phyloP scores from a whole-genome alignment of 2,113 vertebrate genomes.

The Rhadina sibilatrix region DNA sequence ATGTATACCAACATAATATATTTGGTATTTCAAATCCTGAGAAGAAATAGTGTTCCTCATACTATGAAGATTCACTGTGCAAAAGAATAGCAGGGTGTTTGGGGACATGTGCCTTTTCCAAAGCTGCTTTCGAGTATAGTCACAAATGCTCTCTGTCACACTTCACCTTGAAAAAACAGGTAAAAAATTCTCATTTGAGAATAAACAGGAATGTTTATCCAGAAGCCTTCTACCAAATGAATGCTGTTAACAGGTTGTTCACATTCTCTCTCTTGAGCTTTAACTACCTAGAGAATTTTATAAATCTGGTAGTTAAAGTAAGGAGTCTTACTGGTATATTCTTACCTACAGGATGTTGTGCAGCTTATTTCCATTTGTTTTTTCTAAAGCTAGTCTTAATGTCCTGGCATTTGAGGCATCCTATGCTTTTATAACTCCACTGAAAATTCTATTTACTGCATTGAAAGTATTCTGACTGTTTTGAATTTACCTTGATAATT shows the following conservation, averaged over 20 bases:
- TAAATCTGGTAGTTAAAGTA: neutral
- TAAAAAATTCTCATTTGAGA: neutral
- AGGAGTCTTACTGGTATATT: neutral
- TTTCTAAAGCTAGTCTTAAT: neutral
- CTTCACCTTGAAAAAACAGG: neutral
- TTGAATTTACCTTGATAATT: neutral
- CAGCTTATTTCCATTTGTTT: neutral
- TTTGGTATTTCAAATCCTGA: neutral
- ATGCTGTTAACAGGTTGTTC: neutral
- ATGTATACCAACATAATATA: neutral
- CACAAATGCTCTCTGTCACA: neutral
- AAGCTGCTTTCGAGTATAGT: neutral
- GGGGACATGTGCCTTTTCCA: neutral
- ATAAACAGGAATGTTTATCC: neutral
- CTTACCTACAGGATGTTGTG: neutral
- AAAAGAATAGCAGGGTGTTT: neutral
- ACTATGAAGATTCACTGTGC: neutral
- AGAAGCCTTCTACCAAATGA: neutral
- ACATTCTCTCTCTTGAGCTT: neutral
- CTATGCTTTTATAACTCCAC: neutral
- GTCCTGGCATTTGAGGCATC: neutral
- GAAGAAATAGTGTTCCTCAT: neutral
- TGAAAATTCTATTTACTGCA: neutral
- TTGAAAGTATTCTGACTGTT: neutral
- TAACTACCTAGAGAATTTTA: neutral